Conservation (phyloP, 2,113 vertebrate species). For the Peromyscus polionotus region DNA sequence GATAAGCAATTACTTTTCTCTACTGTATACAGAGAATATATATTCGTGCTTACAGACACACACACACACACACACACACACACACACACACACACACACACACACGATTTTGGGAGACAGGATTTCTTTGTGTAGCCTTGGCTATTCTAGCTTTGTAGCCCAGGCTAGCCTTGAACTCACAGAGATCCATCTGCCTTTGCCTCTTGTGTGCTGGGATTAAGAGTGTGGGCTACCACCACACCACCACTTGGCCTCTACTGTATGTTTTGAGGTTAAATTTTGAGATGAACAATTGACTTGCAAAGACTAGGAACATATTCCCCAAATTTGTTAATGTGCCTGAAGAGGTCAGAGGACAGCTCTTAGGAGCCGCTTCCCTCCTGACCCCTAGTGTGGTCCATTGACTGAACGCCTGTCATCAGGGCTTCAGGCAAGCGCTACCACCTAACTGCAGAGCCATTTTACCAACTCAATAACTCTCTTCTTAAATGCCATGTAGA, state of each 20-base stretch:
- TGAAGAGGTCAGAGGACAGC: neutral
- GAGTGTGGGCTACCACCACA: neutral
- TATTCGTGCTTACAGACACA: no score
- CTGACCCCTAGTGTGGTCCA: neutral
- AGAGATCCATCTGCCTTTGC: neutral
- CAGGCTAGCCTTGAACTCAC: neutral
- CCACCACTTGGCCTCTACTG: neutral
- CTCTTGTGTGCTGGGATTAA: neutral
- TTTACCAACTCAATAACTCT: neutral
- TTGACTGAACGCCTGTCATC: neutral
- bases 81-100: no score
- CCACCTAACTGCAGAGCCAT: neutral
- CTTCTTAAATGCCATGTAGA: neutral
- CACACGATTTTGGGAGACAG: neutral
- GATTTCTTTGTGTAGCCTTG: neutral
- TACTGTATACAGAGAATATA: neutral
- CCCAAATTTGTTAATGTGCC: neutral
- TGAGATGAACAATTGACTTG: conserved; percentile 28
- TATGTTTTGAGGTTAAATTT: conserved; percentile 37
- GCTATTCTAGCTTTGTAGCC: neutral
- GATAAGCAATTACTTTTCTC: conserved; percentile 38
- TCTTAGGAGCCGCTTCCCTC: neutral
- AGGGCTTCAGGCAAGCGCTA: neutral
- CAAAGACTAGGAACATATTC: neutral
- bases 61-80: no score